Base-by-base conservation (phyloP, 2,888 invertebrate genomes). In the Ophion costatus region DNA sequence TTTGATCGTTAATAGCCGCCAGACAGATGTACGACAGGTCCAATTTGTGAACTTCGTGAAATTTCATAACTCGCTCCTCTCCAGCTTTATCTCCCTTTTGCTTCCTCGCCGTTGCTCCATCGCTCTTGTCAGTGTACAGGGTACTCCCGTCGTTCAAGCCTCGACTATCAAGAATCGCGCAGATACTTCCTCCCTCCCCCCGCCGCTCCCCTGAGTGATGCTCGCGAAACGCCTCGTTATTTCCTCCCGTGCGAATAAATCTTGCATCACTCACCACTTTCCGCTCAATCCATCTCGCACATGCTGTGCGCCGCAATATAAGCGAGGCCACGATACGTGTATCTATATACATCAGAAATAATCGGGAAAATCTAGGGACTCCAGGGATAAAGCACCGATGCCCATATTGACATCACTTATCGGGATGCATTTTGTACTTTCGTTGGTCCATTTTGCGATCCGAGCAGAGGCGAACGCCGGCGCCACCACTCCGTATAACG, bases 181-280 rank as follows among this genome's bases (percentile, higher is more conserved):
- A 64, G 67, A 69, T 74, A 10, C 17, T 22, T 38, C 9, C 33
- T 45, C 17, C 11, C 38, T 59, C n/a, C 24, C 17, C n/a, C 24
- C 17, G 22, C 61, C 0, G 0, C 24, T 73, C 38, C 14, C 22
- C 20, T 61, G 38, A 10, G 20, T 61, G 61, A 20, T 56, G 33
- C 79, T 79, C 63, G n/a, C 71, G 63, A 33, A 20, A 45, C 14
- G 33, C 63, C 73, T 84, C 77, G 77, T 84, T 84, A 81, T 84
- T 69, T 77, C 69, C 63, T 78, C 81, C 78, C 78, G 76, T 74
- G 57, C 74, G 81, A 81, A 78, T 84, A 64, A 81, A 67, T 84
- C 77, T 81, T 69, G 77, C 77, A 77, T 84, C 77, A 70, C 73
- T 81, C 67, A 66, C 57, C 67, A 74, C 69, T 74, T 66, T 59